Base-by-base conservation (phyloP, 2,113 vertebrate species). In the Pipra filicauda region DNA sequence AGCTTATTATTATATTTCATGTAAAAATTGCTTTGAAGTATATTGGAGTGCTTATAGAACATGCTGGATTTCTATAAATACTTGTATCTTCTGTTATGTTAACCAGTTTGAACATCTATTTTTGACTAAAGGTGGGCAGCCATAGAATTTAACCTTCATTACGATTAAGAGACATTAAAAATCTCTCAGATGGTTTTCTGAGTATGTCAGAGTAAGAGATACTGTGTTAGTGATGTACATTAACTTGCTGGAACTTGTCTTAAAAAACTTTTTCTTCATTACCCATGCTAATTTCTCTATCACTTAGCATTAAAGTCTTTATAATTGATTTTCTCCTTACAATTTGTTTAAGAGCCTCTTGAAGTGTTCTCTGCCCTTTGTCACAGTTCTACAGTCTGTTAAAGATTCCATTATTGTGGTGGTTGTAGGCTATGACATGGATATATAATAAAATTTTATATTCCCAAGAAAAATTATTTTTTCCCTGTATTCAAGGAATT, bases 21-120 rank as follows among this genome's bases (percentile, higher is more conserved):
- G 26, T 96, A 83, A 94, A 93, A 95, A 95, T 67, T 8, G 58
- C 26, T 24, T 71, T 72, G 72, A 95, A 91, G 75, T 62, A 16
- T 77, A 82, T 74, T 93, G 73, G 41, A 89, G 67, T 76, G 46
- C 59, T 70, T 64, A 9, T 75, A 85, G 75, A 93, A 94, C 65
- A 80, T 66, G 64, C 48, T 88, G 91, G 28, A 58, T 92, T 82
- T 91, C 91, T 96, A 65, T 75, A 88, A 55, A 74, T 94, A 49
- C 16, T 6, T 78, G 12, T 85, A 8, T 95, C 69, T 93, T 61
- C 85, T 58, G 48, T 88, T 88, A 79, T 64, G 58, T 91, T 96
- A 80, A 79, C 59, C 35, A 51, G 14, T 69, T 93, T 66, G 65
- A 85, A 51, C 66, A 83, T 81, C 75, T 95, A 35, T 95, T 88